Percentiles rank a stretch among this genome's conserved stretches.
phyloP scores from a whole-genome alignment of 2,113 vertebrate species.

The Gallinago undulata region DNA sequence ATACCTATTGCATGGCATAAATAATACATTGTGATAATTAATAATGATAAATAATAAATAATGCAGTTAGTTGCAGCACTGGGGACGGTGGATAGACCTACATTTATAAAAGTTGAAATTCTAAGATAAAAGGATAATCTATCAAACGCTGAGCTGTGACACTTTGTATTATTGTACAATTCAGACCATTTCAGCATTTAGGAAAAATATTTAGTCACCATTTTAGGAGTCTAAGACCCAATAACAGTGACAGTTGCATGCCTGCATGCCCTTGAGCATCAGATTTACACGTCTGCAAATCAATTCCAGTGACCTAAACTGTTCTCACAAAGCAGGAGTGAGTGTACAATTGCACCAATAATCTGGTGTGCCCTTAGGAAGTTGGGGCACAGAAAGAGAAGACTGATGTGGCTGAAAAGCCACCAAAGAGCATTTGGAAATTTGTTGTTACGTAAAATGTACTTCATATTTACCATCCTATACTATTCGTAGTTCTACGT shows the following conservation, averaged over 20 bases:
- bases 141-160: neutral
- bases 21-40: conserved; percentile 69
- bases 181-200: neutral
- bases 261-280: neutral
- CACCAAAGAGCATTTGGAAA: neutral
- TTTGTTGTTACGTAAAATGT: neutral
- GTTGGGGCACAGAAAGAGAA: neutral
- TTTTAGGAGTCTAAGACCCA: neutral
- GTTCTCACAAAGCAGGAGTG: neutral
- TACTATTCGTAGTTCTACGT: neutral
- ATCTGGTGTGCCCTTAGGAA: neutral
- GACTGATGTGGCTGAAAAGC: neutral
- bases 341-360: neutral
- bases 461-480: neutral
- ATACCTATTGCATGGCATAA: conserved; percentile 59
- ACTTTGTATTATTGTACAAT: neutral
- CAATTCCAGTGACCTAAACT: neutral
- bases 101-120: conserved; percentile 35
- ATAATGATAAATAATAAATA: conserved; percentile 73
- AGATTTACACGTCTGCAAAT: neutral
- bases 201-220: neutral
- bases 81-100: conserved; percentile 26
- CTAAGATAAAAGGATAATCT: neutral
- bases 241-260: neutral
- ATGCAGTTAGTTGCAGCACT: conserved; percentile 38